Evolutionary conservation across 2,797 vertebrate genomes (phyloP).

Genomic region (Taenioides sp.): DNA sequence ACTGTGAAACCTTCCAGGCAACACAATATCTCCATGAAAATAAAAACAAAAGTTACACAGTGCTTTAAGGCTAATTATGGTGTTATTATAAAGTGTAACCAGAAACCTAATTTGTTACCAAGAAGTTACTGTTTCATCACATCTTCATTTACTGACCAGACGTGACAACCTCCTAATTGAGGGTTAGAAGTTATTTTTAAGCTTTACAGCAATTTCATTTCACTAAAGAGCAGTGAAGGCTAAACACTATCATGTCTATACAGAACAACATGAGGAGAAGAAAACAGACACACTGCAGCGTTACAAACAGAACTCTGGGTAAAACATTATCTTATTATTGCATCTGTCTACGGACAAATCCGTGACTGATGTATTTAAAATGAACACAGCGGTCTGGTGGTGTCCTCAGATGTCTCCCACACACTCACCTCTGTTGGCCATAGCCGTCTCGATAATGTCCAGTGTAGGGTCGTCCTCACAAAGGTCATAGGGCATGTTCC

Average conservation of each 20-base stretch:
- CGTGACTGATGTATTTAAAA: not conserved
- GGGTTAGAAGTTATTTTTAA: not conserved
- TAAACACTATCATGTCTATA: not conserved
- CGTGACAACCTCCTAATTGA: not conserved
- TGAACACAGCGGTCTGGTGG: not conserved
- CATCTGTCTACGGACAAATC: slow-evolving; percentile 15
- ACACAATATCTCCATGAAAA: no score
- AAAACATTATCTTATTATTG: slow-evolving; percentile 1
- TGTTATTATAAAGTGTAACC: no score
- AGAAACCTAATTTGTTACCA: not conserved
- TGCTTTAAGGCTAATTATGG: no score
- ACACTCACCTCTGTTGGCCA: slow-evolving; percentile 92
- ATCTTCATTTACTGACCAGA: not conserved
- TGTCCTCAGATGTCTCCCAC: not conserved
- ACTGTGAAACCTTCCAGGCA: no score
- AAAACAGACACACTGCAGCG: not conserved
- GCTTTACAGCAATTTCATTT: not conserved
- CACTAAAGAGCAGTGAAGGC: not conserved
- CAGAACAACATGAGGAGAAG: not conserved
- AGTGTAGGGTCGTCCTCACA: slow-evolving; percentile 96
- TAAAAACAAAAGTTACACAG: no score
- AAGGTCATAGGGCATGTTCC: slow-evolving; percentile 98
- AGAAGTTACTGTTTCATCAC: not conserved
- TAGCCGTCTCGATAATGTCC: slow-evolving; percentile 96
- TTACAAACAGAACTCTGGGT: not conserved